Base-by-base conservation (phyloP, 2,888 invertebrate species). In the Bedellia somnulentella region DNA sequence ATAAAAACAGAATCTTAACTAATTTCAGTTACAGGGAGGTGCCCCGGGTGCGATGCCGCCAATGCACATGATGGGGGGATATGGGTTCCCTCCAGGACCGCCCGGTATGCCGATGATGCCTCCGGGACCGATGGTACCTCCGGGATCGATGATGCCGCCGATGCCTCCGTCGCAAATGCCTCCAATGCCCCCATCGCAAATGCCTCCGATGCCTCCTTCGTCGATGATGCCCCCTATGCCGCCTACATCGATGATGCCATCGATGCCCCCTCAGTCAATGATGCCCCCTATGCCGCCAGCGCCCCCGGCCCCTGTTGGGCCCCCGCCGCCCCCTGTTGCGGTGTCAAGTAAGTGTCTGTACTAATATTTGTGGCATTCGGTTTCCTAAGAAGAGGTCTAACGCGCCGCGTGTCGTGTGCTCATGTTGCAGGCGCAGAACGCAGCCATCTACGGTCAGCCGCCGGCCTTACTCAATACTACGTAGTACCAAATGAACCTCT, bases 341-440 rank as follows among this genome's bases (percentile, higher is more conserved):
- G 22, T 22, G 29, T 14, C 27, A 6, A 18, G 27, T 27, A 18
- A 27, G 28, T 29, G 25, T 32, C 33, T 23, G 29, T 27, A 24
- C 27, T 12, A 22, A 14, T 18, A 21, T 22, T 24, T 23, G 33
- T 16, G 16, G 14, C 25, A 8, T 9, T 17, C 22, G 29, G 22
- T 27, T 32, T 24, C 29, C 35, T 31, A 24, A 33, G 39, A 29
- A 22, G 17, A 15, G 23, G 8, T 28, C 32, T 31, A 31, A 31
- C 27, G 27, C 26, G 3, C 9, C 21, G 2, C 29, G 30, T 28
- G 31, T 35, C 32, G 33, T 42, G 34, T 42, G 42, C 42, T 42
- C 39, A 38, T 41, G 41, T 42, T 41, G 34, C 41, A 41, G 42
- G 37, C 33, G 29, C 37, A 18, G 35, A 26, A 46, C 46, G 44